Percentiles rank a stretch among this genome's conserved stretches.
These are phyloP conservation scores for Epizoanthus fatuus DNA, from an alignment of 92 coral and sea anemone genomes.

Conservation along the genomic window DNA sequence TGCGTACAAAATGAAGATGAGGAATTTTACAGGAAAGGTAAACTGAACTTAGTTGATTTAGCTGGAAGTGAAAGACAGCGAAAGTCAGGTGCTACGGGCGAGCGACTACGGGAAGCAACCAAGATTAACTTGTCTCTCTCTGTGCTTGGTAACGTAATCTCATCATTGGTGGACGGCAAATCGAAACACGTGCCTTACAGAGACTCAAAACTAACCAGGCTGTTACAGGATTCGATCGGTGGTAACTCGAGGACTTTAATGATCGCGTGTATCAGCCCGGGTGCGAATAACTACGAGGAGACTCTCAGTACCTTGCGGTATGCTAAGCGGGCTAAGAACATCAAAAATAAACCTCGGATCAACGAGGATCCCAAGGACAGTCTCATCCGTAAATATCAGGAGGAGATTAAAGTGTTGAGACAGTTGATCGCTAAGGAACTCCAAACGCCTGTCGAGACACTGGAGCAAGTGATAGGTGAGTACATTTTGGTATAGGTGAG, in stretches of 20 bases:
- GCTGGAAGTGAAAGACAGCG: constrained; percentile 96
- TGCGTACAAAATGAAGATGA: constrained; percentile 69
- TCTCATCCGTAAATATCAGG: constrained; percentile 81
- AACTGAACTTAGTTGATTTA: constrained; percentile 86
- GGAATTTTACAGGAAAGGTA: constrained; percentile 80
- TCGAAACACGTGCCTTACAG: constrained; percentile 87
- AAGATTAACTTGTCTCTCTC: constrained; percentile 86
- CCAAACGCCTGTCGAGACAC: constrained; percentile 72
- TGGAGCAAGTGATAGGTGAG: constrained; percentile 72
- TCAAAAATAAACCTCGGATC: constrained; percentile 82
- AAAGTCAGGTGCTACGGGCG: constrained; percentile 91
- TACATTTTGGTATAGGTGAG: too few relatives aligned
- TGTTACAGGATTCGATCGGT: constrained; percentile 88
- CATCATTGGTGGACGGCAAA: constrained; percentile 87
- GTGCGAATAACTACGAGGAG: constrained; percentile 84
- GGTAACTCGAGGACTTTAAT: constrained; percentile 88
- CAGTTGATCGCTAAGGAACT: constrained; percentile 85
- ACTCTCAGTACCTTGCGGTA: constrained; percentile 83
- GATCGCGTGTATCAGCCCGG: constrained; percentile 92
- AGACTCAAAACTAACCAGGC: constrained; percentile 91
- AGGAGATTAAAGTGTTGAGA: constrained; percentile 83
- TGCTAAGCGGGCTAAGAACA: constrained; percentile 84
- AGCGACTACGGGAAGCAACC: constrained; percentile 90
- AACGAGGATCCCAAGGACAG: constrained; percentile 90
- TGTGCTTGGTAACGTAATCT: constrained; percentile 90